These are phyloP conservation scores for Sinopyrophorus schimmeli DNA, from an alignment of 2,888 invertebrate species.

Conservation along the genomic window DNA sequence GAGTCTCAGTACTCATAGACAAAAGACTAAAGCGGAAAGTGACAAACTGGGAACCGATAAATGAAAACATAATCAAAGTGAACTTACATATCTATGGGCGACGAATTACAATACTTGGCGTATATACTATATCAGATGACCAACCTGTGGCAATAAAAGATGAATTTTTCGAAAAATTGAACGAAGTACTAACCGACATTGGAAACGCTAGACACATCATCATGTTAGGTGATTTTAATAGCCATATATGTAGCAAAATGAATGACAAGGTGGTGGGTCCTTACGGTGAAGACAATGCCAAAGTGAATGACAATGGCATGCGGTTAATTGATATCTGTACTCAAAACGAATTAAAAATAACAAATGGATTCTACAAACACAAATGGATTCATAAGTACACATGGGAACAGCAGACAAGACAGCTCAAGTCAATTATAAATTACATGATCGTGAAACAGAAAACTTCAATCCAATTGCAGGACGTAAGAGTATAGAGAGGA, in stretches of 20 bases:
- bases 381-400: constrained; percentile 9
- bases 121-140: not conserved
- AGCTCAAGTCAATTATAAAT: not conserved
- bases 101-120: not conserved
- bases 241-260: too few species aligned
- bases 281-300: too few species aligned
- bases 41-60: constrained; percentile 1
- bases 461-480: not conserved
- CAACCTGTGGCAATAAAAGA: constrained; percentile 2
- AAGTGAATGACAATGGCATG: constrained; percentile 2
- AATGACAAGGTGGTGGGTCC: too few species aligned
- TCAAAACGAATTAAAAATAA: constrained; percentile 6
- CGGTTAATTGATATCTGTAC: not conserved
- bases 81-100: constrained; percentile 4
- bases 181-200: constrained; percentile 3
- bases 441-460: constrained; percentile 1
- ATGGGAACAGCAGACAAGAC: constrained; percentile 5
- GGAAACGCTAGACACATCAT: not conserved
- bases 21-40: not conserved
- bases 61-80: constrained; percentile 2
- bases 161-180: constrained; percentile 5
- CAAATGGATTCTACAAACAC: constrained; percentile 7
- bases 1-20: not conserved
- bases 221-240: too few species aligned
- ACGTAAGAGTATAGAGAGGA: not conserved